Evolutionary conservation across 2,888 invertebrate genomes (phyloP), one percentile per base, ranked within the genome.

Genomic region (Lysandra coridon): DNA sequence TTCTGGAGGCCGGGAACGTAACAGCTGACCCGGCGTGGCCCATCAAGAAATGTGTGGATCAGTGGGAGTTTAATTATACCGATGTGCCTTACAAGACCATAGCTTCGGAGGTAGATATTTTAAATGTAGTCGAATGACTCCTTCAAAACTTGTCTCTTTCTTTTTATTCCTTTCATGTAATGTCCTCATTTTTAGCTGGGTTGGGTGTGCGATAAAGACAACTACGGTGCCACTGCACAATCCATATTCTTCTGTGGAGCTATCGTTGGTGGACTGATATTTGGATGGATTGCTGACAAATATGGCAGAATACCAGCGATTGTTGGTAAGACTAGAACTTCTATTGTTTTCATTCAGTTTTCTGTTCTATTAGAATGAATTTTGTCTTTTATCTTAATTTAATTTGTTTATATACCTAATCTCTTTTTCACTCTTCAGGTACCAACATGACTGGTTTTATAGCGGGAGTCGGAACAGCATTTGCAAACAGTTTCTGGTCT

Each of bases 231-330:
- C 0, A 95, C 97, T 49, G 97, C 98, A 0, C 98, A 98, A 87
- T 96, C 98, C 0, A 95, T 98, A 76, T 98, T 98, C 93, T 98
- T 98, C 92, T 95, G 97, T 82, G 98, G 98, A 0, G 97, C 98
- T 30, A 98, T 98, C 79, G 93, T 97, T 1, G 98, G 98, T 0
- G 98, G 98, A 0, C 89, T 98, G 23, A 92, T 98, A 1, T 98
- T 98, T 84, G 98, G 98, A 49, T 98, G 97, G 97, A 95, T 98
- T 1, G 98, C 98, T 1, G 98, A 98, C 90, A 96, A 97, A 82
- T 97, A 96, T 88, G 98, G 98, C 64, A 95, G 98, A 76, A 96
- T 98, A 82, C 98, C 98, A 0, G 97, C 98, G 5, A 91, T 98
- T 62, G 95, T 97, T 7, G 96, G 95, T 93, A 84, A 85, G 87